Evolutionary conservation across 2,113 vertebrate genomes (phyloP), one percentile per base, ranked within the genome.

Genomic region (Octodon degus): DNA sequence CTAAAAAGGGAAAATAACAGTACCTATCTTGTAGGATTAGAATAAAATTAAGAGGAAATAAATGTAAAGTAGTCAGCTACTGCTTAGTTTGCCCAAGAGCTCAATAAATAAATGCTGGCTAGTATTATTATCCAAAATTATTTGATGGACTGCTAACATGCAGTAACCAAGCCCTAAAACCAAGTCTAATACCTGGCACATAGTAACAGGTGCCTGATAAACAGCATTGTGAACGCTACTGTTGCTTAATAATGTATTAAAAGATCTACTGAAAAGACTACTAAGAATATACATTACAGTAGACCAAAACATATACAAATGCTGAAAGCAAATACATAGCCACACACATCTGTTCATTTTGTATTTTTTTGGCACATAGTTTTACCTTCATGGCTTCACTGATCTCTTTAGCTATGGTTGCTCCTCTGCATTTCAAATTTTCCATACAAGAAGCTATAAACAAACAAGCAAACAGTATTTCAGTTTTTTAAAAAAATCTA

Each of bases 361-460:
- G 37, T 24, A 82, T 90, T 34, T 24, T 89, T 87, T 53, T 47
- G 80, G 70, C 12, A 86, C 12, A 19, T 12, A 86, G 72, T 94
- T 96, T 98, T 98, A 99, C 99, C 99, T 99, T 99, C 97, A 99
- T 98, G 68, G 98, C 98, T 55, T 98, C 97, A 13, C 97, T 97
- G 40, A 99, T 98, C 89, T 99, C 97, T 91, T 97, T 98, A 72
- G 99, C 98, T 96, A 98, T 77, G 24, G 12, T 79, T 65, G 99
- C 99, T 55, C 98, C 97, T 9, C 97, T 95, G 86, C 98, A 96
- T 65, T 98, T 99, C 97, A 99, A 58, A 47, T 98, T 97, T 25
- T 88, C 96, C 89, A 99, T 98, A 74, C 93, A 96, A 93, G 97
- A 95, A 92, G 97, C 98, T 99, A 50, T 9, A 96, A 96, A 97